Evolutionary conservation across 1,140 invertebrate genomes (phyloP).

Genomic region (Ylistrum balloti): DNA sequence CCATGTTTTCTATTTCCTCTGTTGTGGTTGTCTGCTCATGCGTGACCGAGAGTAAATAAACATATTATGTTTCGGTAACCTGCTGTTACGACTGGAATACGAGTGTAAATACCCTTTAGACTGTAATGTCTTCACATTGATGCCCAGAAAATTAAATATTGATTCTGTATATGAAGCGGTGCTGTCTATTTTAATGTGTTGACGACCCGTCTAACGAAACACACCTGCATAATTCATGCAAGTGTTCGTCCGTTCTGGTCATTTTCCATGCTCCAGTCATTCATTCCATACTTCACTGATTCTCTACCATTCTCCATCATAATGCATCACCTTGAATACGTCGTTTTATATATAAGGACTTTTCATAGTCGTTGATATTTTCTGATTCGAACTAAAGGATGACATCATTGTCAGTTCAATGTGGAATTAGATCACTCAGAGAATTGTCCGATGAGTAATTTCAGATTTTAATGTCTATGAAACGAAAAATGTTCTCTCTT

Average conservation of each 20-base stretch:
- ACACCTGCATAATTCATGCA: conserved; percentile 16
- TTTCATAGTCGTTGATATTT: too few relatives aligned
- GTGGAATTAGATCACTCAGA: too few relatives aligned
- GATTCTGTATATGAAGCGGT: conserved; percentile 18
- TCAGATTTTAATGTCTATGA: too few relatives aligned
- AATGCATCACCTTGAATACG: too few relatives aligned
- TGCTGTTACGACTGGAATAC: conserved; percentile 23
- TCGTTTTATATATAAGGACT: too few relatives aligned
- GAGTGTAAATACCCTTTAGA: conserved; percentile 38
- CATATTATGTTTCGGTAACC: conserved; percentile 32
- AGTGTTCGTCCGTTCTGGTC: not conserved
- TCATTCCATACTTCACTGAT: not conserved
- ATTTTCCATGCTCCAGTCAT: not conserved
- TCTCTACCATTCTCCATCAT: not conserved
- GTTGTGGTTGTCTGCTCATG: not conserved
- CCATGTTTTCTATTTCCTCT: conserved; percentile 27
- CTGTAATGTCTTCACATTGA: conserved; percentile 3
- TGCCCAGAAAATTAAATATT: conserved; percentile 23
- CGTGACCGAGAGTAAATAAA: conserved; percentile 25
- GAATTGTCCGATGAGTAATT: too few relatives aligned
- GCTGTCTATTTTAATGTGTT: conserved; percentile 27
- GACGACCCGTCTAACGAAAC: conserved; percentile 17
- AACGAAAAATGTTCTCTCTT: too few relatives aligned
- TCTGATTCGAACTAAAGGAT: too few relatives aligned
- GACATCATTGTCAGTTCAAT: too few relatives aligned